phyloP scores from a whole-genome alignment of 2,113 vertebrate genomes.

The Oreochromis aureus region DNA sequence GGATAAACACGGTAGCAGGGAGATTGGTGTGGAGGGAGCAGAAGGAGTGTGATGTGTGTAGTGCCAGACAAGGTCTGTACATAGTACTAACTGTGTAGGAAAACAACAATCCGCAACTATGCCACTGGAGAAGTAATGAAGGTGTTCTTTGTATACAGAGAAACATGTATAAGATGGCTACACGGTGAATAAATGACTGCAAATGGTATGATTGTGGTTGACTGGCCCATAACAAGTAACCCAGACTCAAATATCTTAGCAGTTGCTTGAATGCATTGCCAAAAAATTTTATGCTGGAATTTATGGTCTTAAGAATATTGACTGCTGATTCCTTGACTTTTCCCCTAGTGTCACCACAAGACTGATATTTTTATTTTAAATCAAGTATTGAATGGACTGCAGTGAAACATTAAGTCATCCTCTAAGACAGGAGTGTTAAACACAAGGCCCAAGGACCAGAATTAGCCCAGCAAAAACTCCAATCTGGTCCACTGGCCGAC shows the following conservation, averaged over 20 bases:
- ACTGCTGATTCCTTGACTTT: background rate
- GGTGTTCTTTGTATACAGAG: background rate
- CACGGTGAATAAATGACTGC: background rate
- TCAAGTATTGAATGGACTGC: background rate
- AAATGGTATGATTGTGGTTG: background rate
- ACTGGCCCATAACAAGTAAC: background rate
- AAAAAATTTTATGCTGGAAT: background rate
- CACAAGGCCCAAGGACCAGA: background rate
- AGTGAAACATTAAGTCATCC: background rate
- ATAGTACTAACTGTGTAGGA: background rate
- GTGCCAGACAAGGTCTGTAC: background rate
- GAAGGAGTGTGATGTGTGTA: background rate
- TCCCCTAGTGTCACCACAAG: background rate
- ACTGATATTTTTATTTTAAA: background rate
- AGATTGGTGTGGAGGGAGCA: background rate
- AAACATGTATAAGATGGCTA: background rate
- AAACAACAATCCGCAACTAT: background rate
- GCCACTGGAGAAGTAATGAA: background rate
- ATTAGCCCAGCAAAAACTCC: background rate
- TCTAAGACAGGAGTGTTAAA: background rate
- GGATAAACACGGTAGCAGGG: conserved; percentile 7
- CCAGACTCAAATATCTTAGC: background rate
- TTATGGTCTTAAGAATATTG: background rate
- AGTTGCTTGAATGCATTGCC: background rate
- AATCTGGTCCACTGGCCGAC: background rate